Evolutionary conservation across 2,113 vertebrate genomes (phyloP).

Genomic region (Gadus macrocephalus): DNA sequence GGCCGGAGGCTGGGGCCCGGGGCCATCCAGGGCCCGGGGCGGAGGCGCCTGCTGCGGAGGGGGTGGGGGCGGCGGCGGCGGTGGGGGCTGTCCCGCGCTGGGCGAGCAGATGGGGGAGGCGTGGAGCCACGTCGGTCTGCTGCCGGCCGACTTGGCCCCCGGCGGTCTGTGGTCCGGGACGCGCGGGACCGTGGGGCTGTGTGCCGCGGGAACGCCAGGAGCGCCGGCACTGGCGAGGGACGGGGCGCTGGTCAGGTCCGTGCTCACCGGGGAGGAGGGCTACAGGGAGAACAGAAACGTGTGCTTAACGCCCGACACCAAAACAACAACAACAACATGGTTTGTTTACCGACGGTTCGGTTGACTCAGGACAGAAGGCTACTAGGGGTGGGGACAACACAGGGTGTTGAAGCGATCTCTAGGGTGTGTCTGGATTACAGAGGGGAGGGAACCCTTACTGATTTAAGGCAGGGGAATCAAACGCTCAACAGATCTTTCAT

Average conservation of each 20-base stretch:
- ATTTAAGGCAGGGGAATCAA: neutral
- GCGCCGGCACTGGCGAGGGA: slow-evolving; percentile 29
- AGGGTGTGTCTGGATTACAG: too few species aligned
- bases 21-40: too few species aligned
- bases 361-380: neutral
- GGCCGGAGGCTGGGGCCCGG: slow-evolving; percentile 36
- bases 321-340: neutral
- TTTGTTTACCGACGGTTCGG: neutral
- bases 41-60: slow-evolving; percentile 64
- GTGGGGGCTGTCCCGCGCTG: slow-evolving; percentile 55
- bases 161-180: slow-evolving; percentile 64
- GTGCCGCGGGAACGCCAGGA: slow-evolving; percentile 35
- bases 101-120: slow-evolving; percentile 74
- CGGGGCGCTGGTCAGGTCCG: slow-evolving; percentile 22
- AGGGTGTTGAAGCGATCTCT: too few species aligned
- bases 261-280: slow-evolving; percentile 48
- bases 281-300: slow-evolving; percentile 31
- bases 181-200: slow-evolving; percentile 52
- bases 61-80: slow-evolving; percentile 61
- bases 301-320: neutral
- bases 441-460: neutral
- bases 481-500: neutral
- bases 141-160: slow-evolving; percentile 65
- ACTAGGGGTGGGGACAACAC: too few species aligned
- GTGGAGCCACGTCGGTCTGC: slow-evolving; percentile 75